Percentiles rank a stretch among this genome's conserved stretches.
phyloP scores from a whole-genome alignment of 2,888 invertebrate species.

The Ophion ventricosus region DNA sequence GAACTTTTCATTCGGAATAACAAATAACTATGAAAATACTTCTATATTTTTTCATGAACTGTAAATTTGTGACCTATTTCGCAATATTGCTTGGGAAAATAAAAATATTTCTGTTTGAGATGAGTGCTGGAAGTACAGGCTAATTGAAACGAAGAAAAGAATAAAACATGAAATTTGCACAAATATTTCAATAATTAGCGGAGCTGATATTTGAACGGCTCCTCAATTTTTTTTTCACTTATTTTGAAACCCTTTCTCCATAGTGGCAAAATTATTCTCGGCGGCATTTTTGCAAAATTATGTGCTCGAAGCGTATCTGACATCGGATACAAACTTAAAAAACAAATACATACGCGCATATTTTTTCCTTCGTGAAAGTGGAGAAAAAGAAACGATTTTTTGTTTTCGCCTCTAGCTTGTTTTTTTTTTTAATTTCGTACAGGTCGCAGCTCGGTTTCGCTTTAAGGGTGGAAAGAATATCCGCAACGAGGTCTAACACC shows the following conservation, averaged over 20 bases:
- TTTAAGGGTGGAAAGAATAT: constrained; percentile 41
- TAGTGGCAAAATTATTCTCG: constrained; percentile 4
- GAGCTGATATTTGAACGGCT: constrained; percentile 61
- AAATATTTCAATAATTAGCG: constrained; percentile 73
- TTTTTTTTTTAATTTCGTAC: not conserved
- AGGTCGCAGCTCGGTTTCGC: constrained; percentile 24
- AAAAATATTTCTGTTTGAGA: not conserved
- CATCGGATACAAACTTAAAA: not conserved
- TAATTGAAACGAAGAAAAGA: constrained; percentile 31
- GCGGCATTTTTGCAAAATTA: no score
- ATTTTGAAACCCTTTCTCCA: no score
- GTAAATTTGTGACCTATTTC: not conserved
- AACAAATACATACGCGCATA: not conserved
- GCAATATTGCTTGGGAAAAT: not conserved
- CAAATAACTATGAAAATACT: not conserved
- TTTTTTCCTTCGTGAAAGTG: not conserved
- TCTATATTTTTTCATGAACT: not conserved
- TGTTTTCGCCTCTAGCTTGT: not conserved
- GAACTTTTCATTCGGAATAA: not conserved
- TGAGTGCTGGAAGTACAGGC: not conserved
- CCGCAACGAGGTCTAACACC: constrained; percentile 46
- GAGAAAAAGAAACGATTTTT: constrained; percentile 5
- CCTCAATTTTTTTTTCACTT: no score
- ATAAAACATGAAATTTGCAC: constrained; percentile 35
- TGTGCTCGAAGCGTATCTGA: no score